Percentiles rank a stretch among this genome's conserved stretches.
phyloP scores from a whole-genome alignment of 2,797 vertebrate species.

The Sebastes itinus region DNA sequence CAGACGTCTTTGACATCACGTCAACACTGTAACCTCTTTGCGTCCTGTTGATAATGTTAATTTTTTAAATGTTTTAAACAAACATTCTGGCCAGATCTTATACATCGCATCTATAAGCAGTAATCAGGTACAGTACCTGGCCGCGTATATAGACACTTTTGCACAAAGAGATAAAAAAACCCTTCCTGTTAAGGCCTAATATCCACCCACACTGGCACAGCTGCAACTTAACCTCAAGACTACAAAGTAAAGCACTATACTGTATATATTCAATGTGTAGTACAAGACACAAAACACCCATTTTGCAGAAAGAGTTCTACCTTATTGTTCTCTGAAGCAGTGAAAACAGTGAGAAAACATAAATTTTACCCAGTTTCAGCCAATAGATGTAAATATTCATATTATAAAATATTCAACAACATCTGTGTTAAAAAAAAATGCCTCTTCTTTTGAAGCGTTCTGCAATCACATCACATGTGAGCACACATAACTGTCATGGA shows the following conservation, averaged over 20 bases:
- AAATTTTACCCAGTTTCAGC: not conserved
- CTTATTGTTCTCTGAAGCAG: not conserved
- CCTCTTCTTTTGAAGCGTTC: not conserved
- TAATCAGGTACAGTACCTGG: not conserved
- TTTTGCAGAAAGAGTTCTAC: not conserved
- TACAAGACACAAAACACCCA: not conserved
- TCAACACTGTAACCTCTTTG: no score
- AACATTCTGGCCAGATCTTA: no score
- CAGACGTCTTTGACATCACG: no score
- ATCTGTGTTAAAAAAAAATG: not conserved
- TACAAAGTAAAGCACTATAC: not conserved
- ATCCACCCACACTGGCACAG: not conserved
- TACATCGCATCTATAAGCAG: no score
- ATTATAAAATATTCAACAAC: conserved; percentile 6
- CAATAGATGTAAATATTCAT: rapidly evolving
- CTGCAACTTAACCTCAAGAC: not conserved
- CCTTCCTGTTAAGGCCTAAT: not conserved
- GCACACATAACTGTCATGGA: conserved; percentile 16
- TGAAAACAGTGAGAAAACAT: not conserved
- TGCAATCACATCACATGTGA: conserved; percentile 2
- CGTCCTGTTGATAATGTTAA: no score
- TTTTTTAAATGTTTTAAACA: rapidly evolving
- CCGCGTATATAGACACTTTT: not conserved
- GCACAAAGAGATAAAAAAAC: not conserved
- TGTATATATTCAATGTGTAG: not conserved